Evolutionary conservation across 92 coral and sea anemone species (phyloP).

Genomic region (Actinernus sp.): DNA sequence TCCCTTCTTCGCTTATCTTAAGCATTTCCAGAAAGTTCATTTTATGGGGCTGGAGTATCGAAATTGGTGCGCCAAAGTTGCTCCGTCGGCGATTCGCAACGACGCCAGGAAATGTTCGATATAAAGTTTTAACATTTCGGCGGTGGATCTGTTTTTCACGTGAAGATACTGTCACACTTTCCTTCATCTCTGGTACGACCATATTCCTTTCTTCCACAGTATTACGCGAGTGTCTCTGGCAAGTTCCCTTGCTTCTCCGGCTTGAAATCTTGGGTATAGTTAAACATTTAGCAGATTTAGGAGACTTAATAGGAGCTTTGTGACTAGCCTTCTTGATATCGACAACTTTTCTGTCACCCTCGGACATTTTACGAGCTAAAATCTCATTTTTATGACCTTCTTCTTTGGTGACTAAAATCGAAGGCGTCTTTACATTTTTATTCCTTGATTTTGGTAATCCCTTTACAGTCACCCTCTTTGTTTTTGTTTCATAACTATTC

Average conservation of each 20-base stretch:
- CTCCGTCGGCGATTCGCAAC: neutral
- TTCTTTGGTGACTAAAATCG: constrained; percentile 2
- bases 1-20: constrained; percentile 68
- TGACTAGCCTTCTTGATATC: neutral
- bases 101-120: neutral
- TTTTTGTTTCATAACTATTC: neutral
- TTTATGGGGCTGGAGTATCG: too few relatives aligned
- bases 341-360: neutral
- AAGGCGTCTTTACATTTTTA: neutral
- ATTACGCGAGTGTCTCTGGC: neutral
- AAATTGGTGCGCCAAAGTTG: neutral
- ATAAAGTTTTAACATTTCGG: too few relatives aligned
- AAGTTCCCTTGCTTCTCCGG: neutral
- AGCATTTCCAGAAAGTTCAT: constrained; percentile 79
- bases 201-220: neutral
- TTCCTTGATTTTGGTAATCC: neutral
- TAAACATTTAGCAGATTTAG: neutral
- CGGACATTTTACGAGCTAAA: neutral
- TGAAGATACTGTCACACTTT: neutral
- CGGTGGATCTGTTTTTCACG: neutral
- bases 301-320: neutral
- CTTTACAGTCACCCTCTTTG: constrained; percentile 3
- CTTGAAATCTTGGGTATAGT: neutral
- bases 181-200: neutral
- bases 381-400: neutral